Evolutionary conservation across 2,113 vertebrate species (phyloP).

Genomic region (Eurypyga helias): DNA sequence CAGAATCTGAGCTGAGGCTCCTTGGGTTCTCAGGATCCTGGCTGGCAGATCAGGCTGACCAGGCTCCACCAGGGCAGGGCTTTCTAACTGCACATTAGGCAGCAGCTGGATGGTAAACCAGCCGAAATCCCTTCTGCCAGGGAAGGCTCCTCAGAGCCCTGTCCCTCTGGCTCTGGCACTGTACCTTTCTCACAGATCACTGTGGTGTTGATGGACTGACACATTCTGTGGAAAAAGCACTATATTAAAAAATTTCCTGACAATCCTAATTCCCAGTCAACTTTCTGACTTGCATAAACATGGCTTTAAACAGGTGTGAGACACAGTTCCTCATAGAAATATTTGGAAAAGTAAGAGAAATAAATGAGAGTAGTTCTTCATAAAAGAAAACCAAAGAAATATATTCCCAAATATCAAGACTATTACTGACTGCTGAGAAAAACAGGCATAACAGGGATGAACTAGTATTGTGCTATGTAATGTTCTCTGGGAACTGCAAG

Average conservation of each 20-base stretch:
- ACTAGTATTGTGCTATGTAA: too few relatives aligned
- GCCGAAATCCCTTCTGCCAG: neutral
- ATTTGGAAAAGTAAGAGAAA: neutral
- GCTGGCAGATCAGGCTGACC: neutral
- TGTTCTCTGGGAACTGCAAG: neutral
- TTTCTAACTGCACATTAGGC: neutral
- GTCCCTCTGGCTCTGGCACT: neutral
- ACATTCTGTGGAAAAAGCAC: neutral
- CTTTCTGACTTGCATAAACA: neutral
- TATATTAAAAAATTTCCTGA: neutral
- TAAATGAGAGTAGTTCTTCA: neutral
- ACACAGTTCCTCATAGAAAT: neutral
- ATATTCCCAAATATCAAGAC: neutral
- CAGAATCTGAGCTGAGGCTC: neutral
- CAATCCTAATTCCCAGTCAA: neutral
- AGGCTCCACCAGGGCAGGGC: neutral
- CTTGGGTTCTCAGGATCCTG: neutral
- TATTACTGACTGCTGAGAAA: neutral
- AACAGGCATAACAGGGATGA: rapidly evolving
- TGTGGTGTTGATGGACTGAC: neutral
- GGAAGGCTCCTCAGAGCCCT: neutral
- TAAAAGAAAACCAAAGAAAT: neutral
- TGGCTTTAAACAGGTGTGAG: neutral
- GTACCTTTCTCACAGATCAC: neutral
- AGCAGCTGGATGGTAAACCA: neutral